Base-by-base conservation (phyloP, 2,797 vertebrate genomes). In the Taenioides sp. region DNA sequence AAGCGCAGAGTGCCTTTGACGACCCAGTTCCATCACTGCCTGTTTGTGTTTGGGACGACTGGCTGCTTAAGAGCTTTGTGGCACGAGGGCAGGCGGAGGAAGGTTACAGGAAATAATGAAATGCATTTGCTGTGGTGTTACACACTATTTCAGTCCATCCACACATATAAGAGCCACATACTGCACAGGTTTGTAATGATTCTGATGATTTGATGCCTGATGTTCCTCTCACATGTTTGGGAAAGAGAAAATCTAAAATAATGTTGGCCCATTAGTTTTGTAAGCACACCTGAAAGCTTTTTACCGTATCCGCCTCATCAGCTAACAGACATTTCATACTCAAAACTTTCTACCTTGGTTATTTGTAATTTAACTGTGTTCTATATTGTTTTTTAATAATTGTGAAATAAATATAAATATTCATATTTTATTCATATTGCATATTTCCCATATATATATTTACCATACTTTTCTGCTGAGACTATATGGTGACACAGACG, bases 21-120 rank as follows among this genome's bases (percentile, higher is more conserved):
- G 87, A 95, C 93, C 94, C 91, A 95, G 93, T 94, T 95, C 94
- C 90, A 94, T 96, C 94, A 95, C 81, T 90, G 47, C 68, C 87
- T 92, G 90, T 94, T 94, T 93, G 92, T 90, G 90, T 94, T 92
- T 89, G 86, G 90, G 88, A 77, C 76, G 86, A 79, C 37, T 68
- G 74, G 70, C 88, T 91, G 89, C 89, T 92, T 91, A 90, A 90
- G 88, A 90, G 88, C 89, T 75, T 71, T 82, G 90, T 92, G 88
- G 89, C 83, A 82, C 77, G 55, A 84, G 87, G 64, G 74, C 25
- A 74, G 65, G 79, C 86, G 75, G 70, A 75, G 78, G 63, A 55
- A 49, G 72, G 71, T 43, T 71, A 70, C 17, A 67, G 77, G 74
- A 71, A 81, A 83, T 78, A 77, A 81, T 67, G 52, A 77, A 55